Base-by-base conservation (phyloP, 2,113 vertebrate species). In the Carettochelys insculpta region DNA sequence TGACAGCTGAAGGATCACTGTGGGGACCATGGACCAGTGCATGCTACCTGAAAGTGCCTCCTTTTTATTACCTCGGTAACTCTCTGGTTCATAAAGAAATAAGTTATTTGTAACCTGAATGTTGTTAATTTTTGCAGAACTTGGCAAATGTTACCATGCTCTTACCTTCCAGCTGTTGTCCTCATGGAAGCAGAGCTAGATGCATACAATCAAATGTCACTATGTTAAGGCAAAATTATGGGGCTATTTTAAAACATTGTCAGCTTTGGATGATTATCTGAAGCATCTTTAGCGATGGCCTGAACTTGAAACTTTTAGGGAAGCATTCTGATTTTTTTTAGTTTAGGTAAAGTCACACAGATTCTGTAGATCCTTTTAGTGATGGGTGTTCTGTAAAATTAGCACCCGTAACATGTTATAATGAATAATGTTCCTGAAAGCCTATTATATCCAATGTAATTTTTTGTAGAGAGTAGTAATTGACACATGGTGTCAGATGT, bases 401-500 rank as follows among this genome's bases (percentile, higher is more conserved):
- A 43, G 65, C 41, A 54, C 83, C 47, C 45, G 58, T 76, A 86
- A 4, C 10, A 3, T 79, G 9, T 29, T 54, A 50, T 87, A 3
- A 47, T 80, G 84, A 75, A 8, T 75, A 85, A 41, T 58, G 73
- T 82, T 93, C 25, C 73, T 81, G 25, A 80, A 79, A 88, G 31
- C 4, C 82, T 61, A 11, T 47, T 27, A 34, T 82, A 79, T 34
- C 2, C 0, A n/a, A 2, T 43, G 38, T 27, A 4, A 25, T 29
- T 45, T 0, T n/a, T 41, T 4, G 61, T 10, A 8, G 2, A n/a
- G 1, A 83, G 31, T 50, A 73, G 3, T 68, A 76, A 89, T 76
- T 0, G 0, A 2, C 41, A 45, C 25, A 3, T 31, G 10, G 29
- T 6, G 38, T 68, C 61, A 29, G 8, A 88, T 73, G 41, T 48